These are phyloP conservation scores for Pachyseris speciosa DNA, from an alignment of 64 coral and sea anemone species.

Conservation along the genomic window DNA sequence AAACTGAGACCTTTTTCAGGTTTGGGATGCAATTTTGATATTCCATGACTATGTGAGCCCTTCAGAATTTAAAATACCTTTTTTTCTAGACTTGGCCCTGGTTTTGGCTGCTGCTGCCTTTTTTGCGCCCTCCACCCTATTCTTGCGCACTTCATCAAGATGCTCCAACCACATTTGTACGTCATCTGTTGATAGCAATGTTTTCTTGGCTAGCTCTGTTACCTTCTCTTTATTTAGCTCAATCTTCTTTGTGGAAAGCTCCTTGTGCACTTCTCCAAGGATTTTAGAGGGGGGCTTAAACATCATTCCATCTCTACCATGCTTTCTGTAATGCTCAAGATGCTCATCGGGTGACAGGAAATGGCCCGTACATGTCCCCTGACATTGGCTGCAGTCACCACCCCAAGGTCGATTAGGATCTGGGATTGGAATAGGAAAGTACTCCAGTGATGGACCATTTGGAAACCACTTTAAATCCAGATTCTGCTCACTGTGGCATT, in stretches of 20 bases:
- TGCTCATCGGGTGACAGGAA: slow-evolving; percentile 15
- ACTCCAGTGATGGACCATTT: slow-evolving; percentile 31
- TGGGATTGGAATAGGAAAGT: slow-evolving; percentile 57
- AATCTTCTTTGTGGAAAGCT: not conserved
- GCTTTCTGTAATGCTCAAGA: not conserved
- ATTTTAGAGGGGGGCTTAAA: slow-evolving; percentile 24
- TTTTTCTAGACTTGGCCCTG: slow-evolving; percentile 37
- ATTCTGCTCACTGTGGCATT: slow-evolving; percentile 29
- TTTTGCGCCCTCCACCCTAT: slow-evolving; percentile 47
- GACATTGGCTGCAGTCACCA: not conserved
- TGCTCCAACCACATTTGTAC: slow-evolving; percentile 73
- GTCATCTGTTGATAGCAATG: slow-evolving; percentile 65
- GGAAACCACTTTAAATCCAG: slow-evolving; percentile 46
- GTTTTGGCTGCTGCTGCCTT: slow-evolving; percentile 42
- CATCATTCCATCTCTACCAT: not conserved
- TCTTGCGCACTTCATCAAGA: slow-evolving; percentile 37
- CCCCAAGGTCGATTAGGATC: slow-evolving; percentile 52
- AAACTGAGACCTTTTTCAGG: slow-evolving; percentile 3
- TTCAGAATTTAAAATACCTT: slow-evolving; percentile 44
- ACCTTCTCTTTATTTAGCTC: not conserved
- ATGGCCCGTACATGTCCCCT: slow-evolving; percentile 22
- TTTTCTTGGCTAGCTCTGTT: slow-evolving; percentile 50
- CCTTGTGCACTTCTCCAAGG: slow-evolving; percentile 51
- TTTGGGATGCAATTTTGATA: not conserved
- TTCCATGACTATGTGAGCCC: not conserved